These are phyloP conservation scores for Doryteuthis pealeii DNA, from an alignment of 1,140 invertebrate species.

Conservation along the genomic window DNA sequence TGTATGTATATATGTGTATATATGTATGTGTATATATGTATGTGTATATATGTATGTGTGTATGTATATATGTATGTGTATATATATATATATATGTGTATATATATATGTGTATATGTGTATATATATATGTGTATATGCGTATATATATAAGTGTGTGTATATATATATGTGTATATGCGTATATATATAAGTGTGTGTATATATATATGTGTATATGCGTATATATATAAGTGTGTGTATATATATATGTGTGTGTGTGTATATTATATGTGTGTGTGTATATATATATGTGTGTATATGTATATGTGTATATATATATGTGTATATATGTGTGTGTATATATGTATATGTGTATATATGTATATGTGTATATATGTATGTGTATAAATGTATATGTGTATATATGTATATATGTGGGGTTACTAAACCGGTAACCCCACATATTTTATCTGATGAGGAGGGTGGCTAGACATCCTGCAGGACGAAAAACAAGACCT, in stretches of 20 bases:
- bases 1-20: slow-evolving; percentile 10
- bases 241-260: background rate
- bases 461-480: no score
- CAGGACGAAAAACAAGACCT: no score
- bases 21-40: slow-evolving; percentile 17
- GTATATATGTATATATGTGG: slow-evolving; percentile 7
- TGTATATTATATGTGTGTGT: slow-evolving; percentile 17
- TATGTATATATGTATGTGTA: background rate
- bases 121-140: background rate
- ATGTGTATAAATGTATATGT: slow-evolving; percentile 19
- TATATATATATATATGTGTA: background rate
- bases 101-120: background rate
- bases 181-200: background rate
- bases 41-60: slow-evolving; percentile 10
- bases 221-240: background rate
- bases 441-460: no score
- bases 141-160: background rate
- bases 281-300: slow-evolving; percentile 7
- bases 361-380: slow-evolving; percentile 9
- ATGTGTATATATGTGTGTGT: background rate
- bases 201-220: background rate
- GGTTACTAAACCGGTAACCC: no score
- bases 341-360: background rate
- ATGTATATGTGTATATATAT: background rate
- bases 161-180: background rate